phyloP scores from a whole-genome alignment of 1,140 invertebrate genomes.

The Grapholita molesta region DNA sequence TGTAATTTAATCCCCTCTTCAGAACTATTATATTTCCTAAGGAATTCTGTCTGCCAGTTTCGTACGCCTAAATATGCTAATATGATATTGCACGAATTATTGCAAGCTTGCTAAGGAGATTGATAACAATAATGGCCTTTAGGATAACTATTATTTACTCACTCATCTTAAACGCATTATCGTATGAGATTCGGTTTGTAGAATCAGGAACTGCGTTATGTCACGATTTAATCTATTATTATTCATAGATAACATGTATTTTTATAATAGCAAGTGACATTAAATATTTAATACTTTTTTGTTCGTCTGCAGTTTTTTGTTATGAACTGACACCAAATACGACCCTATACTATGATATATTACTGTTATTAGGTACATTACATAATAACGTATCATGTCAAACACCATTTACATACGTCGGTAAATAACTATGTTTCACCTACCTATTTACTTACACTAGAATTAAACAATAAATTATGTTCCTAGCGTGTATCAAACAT shows the following conservation, averaged over 20 bases:
- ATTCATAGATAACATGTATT: not conserved
- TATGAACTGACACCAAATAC: not conserved
- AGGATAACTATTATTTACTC: not conserved
- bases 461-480: not conserved
- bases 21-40: not conserved
- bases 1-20: not conserved
- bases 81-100: not conserved
- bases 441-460: no score
- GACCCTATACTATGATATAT: not conserved
- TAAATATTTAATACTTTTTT: not conserved
- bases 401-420: not conserved
- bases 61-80: conserved; percentile 12
- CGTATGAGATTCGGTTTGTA: conserved; percentile 11
- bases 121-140: not conserved
- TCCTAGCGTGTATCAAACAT: not conserved
- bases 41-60: not conserved
- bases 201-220: conserved; percentile 1
- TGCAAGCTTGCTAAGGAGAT: not conserved
- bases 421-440: not conserved
- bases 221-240: conserved; percentile 16
- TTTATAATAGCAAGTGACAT: not conserved
- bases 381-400: not conserved
- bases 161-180: conserved; percentile 9
- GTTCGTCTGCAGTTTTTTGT: not conserved
- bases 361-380: not conserved